These are phyloP conservation scores for Perizoma affinitatum DNA, from an alignment of 2,888 invertebrate genomes.

Conservation along the genomic window DNA sequence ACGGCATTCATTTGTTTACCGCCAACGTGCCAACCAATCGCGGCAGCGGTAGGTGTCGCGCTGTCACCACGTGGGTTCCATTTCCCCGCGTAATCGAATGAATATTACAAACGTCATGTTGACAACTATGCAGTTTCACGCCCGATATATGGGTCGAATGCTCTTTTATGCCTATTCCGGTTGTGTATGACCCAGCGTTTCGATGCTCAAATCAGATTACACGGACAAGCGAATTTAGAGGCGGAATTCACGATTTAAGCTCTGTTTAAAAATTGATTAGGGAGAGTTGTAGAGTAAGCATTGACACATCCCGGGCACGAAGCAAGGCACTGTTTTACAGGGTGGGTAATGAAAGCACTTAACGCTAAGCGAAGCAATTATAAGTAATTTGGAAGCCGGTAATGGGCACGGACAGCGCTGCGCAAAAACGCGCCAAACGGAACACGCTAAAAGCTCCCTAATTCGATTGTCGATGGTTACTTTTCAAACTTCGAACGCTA, in stretches of 20 bases:
- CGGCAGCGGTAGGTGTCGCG: slow-evolving; percentile 67
- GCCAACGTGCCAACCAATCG: slow-evolving; percentile 48
- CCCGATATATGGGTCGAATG: slow-evolving; percentile 69
- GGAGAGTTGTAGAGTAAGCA: slow-evolving; percentile 55
- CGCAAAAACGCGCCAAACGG: slow-evolving; percentile 81
- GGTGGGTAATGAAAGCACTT: slow-evolving; percentile 81
- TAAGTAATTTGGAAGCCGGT: slow-evolving; percentile 80
- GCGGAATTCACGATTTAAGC: slow-evolving; percentile 31
- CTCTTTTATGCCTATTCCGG: slow-evolving; percentile 70
- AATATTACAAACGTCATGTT: slow-evolving; percentile 79
- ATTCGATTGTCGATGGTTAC: slow-evolving; percentile 78
- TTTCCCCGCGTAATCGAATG: slow-evolving; percentile 80
- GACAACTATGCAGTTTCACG: slow-evolving; percentile 71
- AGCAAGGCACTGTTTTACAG: slow-evolving; percentile 63
- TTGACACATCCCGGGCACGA: slow-evolving; percentile 59
- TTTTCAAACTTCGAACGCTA: slow-evolving; percentile 67
- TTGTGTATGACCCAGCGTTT: slow-evolving; percentile 53
- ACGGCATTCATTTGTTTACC: slow-evolving; percentile 66
- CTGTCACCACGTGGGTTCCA: slow-evolving; percentile 72
- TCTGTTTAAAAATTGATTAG: slow-evolving; percentile 55
- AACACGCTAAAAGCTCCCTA: slow-evolving; percentile 82
- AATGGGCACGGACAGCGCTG: slow-evolving; percentile 81
- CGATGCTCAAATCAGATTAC: slow-evolving; percentile 39
- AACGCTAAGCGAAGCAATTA: slow-evolving; percentile 83
- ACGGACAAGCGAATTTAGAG: slow-evolving; percentile 27